These are phyloP conservation scores for Epirrita christyi DNA, from an alignment of 2,888 invertebrate species.

Conservation along the genomic window DNA sequence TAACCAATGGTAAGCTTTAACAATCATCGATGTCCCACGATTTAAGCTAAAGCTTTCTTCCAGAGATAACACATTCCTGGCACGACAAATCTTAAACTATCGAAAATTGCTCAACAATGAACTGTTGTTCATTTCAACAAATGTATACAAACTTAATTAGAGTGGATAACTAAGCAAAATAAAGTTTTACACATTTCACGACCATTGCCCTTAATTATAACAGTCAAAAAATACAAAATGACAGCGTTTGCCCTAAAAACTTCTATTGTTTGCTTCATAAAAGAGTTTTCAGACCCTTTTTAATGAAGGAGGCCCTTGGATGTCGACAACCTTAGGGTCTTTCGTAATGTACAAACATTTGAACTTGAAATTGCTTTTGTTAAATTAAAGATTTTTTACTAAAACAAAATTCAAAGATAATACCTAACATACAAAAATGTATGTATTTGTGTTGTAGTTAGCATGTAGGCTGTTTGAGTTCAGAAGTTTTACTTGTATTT, in stretches of 20 bases:
- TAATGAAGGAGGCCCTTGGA: slow-evolving; percentile 42
- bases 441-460: no score
- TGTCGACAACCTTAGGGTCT: slow-evolving; percentile 22
- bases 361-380: slow-evolving; percentile 26
- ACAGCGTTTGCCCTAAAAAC: slow-evolving; percentile 35
- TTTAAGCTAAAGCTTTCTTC: no score
- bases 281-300: slow-evolving; percentile 43
- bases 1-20: no score
- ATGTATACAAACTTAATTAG: background rate
- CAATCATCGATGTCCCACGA: no score
- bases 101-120: no score
- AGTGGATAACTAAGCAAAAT: background rate
- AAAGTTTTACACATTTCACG: slow-evolving; percentile 5
- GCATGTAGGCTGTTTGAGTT: no score
- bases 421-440: no score
- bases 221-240: slow-evolving; percentile 36
- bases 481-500: no score
- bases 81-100: no score
- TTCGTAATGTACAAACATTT: slow-evolving; percentile 26
- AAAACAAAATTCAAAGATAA: no score
- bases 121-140: background rate
- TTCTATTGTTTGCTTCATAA: slow-evolving; percentile 42
- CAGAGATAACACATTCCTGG: no score
- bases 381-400: background rate
- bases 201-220: slow-evolving; percentile 14